phyloP scores from a whole-genome alignment of 2,113 vertebrate species.

The Isichthys henryi region DNA sequence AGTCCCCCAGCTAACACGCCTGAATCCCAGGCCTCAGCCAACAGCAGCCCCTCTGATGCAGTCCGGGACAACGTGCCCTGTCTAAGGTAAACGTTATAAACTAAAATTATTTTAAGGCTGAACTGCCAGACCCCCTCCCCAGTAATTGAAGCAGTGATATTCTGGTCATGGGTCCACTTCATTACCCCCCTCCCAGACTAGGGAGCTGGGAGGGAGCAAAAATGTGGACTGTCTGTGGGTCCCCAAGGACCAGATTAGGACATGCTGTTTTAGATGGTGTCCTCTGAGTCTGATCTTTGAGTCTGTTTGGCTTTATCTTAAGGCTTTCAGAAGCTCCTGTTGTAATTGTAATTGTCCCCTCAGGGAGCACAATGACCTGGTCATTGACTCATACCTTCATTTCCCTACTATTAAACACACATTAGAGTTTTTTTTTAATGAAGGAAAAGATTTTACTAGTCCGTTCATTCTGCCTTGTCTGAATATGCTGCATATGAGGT shows the following conservation, averaged over 20 bases:
- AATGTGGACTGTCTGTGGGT: background rate
- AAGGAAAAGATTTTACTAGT: background rate
- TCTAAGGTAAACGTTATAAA: constrained; percentile 69
- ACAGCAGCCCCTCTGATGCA: constrained; percentile 81
- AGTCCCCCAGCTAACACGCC: constrained; percentile 69
- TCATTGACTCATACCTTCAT: background rate
- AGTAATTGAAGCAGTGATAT: background rate
- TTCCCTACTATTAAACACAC: background rate
- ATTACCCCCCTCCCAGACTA: background rate
- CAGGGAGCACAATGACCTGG: background rate
- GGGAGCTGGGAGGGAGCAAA: background rate
- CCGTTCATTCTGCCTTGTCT: background rate
- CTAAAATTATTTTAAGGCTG: background rate
- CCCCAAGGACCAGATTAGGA: background rate
- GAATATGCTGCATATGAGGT: background rate
- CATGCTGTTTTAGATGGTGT: background rate
- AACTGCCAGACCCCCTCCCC: background rate
- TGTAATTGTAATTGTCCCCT: background rate
- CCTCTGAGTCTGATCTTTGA: background rate
- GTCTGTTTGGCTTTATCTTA: background rate
- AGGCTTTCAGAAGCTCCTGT: background rate
- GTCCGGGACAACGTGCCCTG: constrained; percentile 85
- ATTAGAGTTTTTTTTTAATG: background rate
- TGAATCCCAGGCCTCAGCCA: constrained; percentile 67
- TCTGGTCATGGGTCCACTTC: background rate